Evolutionary conservation across 1,140 invertebrate genomes (phyloP), one percentile per base, ranked within the genome.

Genomic region (Argopecten irradians): DNA sequence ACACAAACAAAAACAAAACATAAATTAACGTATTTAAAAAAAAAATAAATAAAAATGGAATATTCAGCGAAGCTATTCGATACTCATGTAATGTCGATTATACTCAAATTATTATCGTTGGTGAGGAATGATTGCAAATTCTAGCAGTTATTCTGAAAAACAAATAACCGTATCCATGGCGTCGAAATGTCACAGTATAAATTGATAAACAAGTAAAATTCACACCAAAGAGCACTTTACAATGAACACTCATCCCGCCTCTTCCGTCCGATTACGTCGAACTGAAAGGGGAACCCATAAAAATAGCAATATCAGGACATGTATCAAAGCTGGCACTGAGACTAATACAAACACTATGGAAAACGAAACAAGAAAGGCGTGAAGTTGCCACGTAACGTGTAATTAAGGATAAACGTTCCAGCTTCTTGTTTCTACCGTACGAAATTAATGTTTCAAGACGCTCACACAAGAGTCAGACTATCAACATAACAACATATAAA

Each of bases 361-460:
- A 71, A 71, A 71, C 5, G 55, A 71, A 71, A 71, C 55, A 71
- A 71, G 55, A n/a, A 71, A 71, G 28, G 22, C 55, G 55, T 71
- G 55, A 71, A 71, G 55, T 71, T 71, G 55, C 55, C 55, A 71
- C 55, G 55, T 71, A 71, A 28, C 55, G 28, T 28, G 55, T 71
- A 71, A 71, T 71, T 71, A 71, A 71, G 55, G 55, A n/a, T 71
- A 71, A 71, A 71, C 11, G 55, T 28, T 28, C n/a, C 22, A 71
- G 55, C 55, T 71, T 71, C 55, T 71, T 71, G 55, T 71, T 71
- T 71, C 55, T 71, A 71, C 55, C 55, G 55, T 71, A 71, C 28
- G 55, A 71, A 71, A 71, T 71, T 71, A 71, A 71, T 71, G 55
- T 71, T 71, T 71, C 55, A 71, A 71, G 55, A 71, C 55, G 55